Evolutionary conservation across 2,797 vertebrate species (phyloP).

Genomic region (Cygnus olor): DNA sequence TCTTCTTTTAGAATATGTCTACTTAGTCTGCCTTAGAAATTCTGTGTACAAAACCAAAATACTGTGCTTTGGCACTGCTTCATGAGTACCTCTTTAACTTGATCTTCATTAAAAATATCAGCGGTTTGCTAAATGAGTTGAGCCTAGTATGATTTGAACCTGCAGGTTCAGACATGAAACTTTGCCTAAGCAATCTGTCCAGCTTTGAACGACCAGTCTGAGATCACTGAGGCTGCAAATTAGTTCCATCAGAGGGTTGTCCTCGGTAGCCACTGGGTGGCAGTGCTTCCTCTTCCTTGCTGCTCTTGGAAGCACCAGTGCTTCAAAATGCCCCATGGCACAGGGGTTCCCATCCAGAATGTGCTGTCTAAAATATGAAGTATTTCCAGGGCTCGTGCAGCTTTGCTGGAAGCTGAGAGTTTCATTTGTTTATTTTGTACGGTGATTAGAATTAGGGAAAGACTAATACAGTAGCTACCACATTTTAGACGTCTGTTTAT

Average conservation of each 20-base stretch:
- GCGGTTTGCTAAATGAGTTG: neutral
- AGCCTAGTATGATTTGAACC: neutral
- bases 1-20: neutral
- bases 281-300: neutral
- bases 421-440: neutral
- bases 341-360: no score
- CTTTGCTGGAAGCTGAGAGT: neutral
- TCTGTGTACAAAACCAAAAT: neutral
- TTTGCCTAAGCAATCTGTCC: neutral
- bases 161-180: neutral
- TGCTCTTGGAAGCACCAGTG: fast-evolving
- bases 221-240: no score
- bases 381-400: neutral
- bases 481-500: neutral
- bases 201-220: neutral
- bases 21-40: neutral
- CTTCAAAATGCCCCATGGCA: no score
- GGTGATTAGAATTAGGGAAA: neutral
- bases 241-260: neutral
- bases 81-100: neutral
- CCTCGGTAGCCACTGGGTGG: neutral
- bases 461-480: neutral
- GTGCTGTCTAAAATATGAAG: neutral
- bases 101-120: neutral
- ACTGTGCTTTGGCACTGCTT: neutral